Evolutionary conservation across 2,797 vertebrate genomes (phyloP).

Genomic region (Acrocephalus scirpaceus): DNA sequence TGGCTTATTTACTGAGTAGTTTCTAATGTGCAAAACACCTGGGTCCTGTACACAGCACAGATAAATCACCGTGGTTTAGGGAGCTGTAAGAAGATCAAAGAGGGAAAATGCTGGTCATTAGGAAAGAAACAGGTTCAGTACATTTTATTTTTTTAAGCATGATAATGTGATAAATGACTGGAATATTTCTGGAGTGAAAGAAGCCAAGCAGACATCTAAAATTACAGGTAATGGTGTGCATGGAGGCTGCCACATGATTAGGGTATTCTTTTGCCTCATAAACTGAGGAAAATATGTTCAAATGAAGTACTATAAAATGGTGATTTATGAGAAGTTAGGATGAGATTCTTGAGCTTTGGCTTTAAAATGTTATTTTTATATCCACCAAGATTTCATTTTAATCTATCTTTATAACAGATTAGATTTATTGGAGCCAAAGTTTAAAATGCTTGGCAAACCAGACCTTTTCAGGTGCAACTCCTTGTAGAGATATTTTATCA

Average conservation of each 20-base stretch:
- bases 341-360: constrained; percentile 55
- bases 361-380: constrained; percentile 70
- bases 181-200: constrained; percentile 51
- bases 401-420: constrained; percentile 41
- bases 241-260: constrained; percentile 41
- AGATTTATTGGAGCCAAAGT: constrained; percentile 24
- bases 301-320: constrained; percentile 52
- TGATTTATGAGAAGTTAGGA: constrained; percentile 55
- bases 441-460: constrained; percentile 18
- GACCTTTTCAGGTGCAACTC: neutral
- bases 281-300: constrained; percentile 63
- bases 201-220: constrained; percentile 54
- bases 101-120: constrained; percentile 34
- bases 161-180: constrained; percentile 57
- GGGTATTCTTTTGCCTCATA: constrained; percentile 67
- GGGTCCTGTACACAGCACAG: neutral
- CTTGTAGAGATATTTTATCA: neutral
- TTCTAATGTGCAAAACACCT: constrained; percentile 44
- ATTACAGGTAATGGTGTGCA: constrained; percentile 68
- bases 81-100: constrained; percentile 51
- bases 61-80: constrained; percentile 46
- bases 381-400: constrained; percentile 55
- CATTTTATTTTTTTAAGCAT: constrained; percentile 66
- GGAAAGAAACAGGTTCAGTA: constrained; percentile 53
- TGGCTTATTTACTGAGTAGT: constrained; percentile 36